Base-by-base conservation (phyloP, 1,140 invertebrate genomes). In the Chironomus tepperi region DNA sequence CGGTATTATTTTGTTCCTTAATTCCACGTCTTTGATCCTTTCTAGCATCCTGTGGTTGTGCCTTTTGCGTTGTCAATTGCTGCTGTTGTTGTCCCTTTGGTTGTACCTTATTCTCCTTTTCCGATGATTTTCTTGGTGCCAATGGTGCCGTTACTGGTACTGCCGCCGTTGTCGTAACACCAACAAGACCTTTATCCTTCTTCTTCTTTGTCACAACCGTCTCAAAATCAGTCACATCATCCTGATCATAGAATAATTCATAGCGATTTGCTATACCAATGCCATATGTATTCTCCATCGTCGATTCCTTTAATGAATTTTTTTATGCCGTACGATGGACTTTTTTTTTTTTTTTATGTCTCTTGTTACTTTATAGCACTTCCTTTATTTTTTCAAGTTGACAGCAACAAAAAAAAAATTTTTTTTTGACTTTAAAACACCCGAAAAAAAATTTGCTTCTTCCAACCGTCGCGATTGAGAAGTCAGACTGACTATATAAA, bases 201-300 rank as follows among this genome's bases (percentile, higher is more conserved):
- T 91, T 94, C 85, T 92, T 90, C 82, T 93, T 91, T 81, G 90
- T 93, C 79, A 89, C 91, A 80, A 95, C 83, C 81, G 92, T 89
- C 87, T 96, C 94, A 82, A 94, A 87, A 88, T 97, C 95, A 81
- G 89, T 87, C 81, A 89, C 89, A 84, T 94, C 92, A 83, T 92
- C 91, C 81, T 93, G 90, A 82, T 89, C 87, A 82, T 95, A 88
- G 84, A 95, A 95, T 83, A 96, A 88, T 83, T 89, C 91, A 86
- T 94, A 97, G 86, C 95, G 92, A 86, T 98, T 98, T 80, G 89
- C 89, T 77, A 95, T 90, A 78, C 92, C 92, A 83, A 96, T 93
- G 82, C 93, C 95, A 88, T 97, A 97, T 80, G 90, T 87, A 86
- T 90, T 93, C 86, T 96, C 94, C 94, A 97, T 97, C 74, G 78